Evolutionary conservation across 1,140 invertebrate genomes (phyloP), one percentile per base, ranked within the genome.

Genomic region (Spodoptera frugiperda): DNA sequence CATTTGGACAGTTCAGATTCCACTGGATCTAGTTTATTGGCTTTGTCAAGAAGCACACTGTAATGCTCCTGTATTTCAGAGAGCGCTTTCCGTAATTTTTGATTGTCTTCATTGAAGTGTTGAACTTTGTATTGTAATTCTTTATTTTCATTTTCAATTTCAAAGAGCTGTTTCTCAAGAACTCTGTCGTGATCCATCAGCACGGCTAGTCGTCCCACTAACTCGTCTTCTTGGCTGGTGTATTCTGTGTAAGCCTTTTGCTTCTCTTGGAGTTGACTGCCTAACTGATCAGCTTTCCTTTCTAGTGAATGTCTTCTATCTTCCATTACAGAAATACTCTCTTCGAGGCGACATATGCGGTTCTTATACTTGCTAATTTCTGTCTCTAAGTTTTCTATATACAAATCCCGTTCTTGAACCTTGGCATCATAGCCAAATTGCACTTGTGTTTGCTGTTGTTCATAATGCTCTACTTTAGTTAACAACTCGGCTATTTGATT

Each of bases 351-450:
- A n/a, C 88, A 89, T 63, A 95, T 94, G 80, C 94, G 94, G 5
- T 94, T 94, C 78, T 96, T 96, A 39, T 95, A 95, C 73, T 96
- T 96, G 0, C 87, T 88, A n/a, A 96, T 91, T 80, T 97, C 96
- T 15, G 94, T 91, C 81, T 97, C 96, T 54, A 97, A 91, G 65
- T 95, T 96, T 87, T 97, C 96, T 54, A 97, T 96, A 79, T 96
- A 96, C 10, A 96, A 94, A 82, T 97, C 96, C 63, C 96, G 90
- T 88, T 97, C 96, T 85, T 97, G 96, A 19, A 97, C 85, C 89
- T 97, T 97, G 4, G 95, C 95, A 67, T 96, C 92, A 87, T 94
- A 88, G 3, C 91, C 92, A 88, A 85, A 91, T 74, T 90, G 88
- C 61, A 89, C 79, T 81, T 93, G 90, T 53, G 76, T 89, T 65